phyloP scores from a whole-genome alignment of 1,140 invertebrate genomes.

The Caenorhabditis inopinata region DNA sequence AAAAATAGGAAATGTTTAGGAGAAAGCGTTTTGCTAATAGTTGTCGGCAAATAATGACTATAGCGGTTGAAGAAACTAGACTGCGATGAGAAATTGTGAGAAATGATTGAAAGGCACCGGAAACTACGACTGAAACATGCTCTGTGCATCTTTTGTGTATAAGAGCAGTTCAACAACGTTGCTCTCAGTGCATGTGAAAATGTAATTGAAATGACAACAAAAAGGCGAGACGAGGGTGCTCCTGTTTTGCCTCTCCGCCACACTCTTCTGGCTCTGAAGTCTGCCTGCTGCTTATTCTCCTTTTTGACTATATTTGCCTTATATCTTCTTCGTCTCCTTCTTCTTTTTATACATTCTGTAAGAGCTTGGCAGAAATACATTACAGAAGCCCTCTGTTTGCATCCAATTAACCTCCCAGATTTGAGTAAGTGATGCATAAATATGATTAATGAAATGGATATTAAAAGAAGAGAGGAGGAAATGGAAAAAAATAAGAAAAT shows the following conservation, averaged over 20 bases:
- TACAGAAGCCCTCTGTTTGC: neutral
- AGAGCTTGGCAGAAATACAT: neutral
- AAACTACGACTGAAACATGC: too few relatives aligned
- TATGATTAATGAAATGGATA: neutral
- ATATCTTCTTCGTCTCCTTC: neutral
- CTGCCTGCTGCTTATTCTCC: neutral
- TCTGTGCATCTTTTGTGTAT: neutral
- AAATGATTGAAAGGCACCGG: too few relatives aligned
- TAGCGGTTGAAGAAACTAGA: too few relatives aligned
- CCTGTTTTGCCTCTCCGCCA: neutral
- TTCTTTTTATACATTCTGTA: too few relatives aligned
- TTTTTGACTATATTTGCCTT: neutral
- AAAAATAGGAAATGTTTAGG: too few relatives aligned
- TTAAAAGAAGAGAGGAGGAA: neutral
- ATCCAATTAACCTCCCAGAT: neutral
- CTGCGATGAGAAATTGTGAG: too few relatives aligned
- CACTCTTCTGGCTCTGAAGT: neutral
- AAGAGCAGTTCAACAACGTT: slow-evolving; percentile 5
- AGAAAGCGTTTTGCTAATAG: too few relatives aligned
- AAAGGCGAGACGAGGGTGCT: neutral
- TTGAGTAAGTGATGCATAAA: too few relatives aligned
- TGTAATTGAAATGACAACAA: slow-evolving; percentile 33
- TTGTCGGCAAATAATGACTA: too few relatives aligned
- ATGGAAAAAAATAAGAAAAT: too few relatives aligned
- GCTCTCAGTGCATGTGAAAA: neutral